A percentile compares a stretch with the other conserved stretches of the same genome.
Conservation (phyloP, 2,888 invertebrate genomes). For the Sarcophaga rosellei region DNA sequence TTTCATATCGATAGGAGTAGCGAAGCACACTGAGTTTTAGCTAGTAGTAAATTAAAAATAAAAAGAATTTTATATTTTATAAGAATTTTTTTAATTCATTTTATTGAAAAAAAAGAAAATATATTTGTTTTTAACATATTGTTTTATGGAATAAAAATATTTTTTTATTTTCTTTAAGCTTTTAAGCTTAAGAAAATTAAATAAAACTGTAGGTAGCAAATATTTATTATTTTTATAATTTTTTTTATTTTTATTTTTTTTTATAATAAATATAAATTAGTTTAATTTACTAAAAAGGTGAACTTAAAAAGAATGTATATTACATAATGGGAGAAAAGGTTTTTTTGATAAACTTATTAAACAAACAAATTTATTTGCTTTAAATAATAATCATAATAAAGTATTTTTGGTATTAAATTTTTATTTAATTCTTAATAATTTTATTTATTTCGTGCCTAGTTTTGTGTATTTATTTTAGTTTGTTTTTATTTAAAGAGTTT, state of each 20-base stretch:
- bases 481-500: background rate
- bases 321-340: slow-evolving; percentile 58
- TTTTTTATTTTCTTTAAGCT: slow-evolving; percentile 36
- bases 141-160: slow-evolving; percentile 57
- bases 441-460: slow-evolving; percentile 67
- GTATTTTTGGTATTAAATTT: slow-evolving; percentile 17
- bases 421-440: slow-evolving; percentile 56
- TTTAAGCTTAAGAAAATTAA: slow-evolving; percentile 57
- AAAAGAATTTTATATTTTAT: slow-evolving; percentile 6
- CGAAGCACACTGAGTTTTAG: too few relatives aligned
- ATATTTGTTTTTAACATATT: slow-evolving; percentile 22
- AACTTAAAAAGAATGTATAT: slow-evolving; percentile 60
- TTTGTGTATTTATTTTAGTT: slow-evolving; percentile 60
- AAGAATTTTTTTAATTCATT: slow-evolving; percentile 64
- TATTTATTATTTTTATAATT: background rate
- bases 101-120: slow-evolving; percentile 68
- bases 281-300: background rate
- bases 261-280: slow-evolving; percentile 20
- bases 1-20: too few relatives aligned
- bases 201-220: slow-evolving; percentile 22
- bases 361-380: slow-evolving; percentile 20
- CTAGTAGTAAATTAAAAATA: too few relatives aligned
- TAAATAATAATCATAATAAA: slow-evolving; percentile 16
- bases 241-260: slow-evolving; percentile 2
- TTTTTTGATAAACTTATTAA: slow-evolving; percentile 54